Evolutionary conservation across 2,888 invertebrate genomes (phyloP).

Genomic region (Melinaea menophilus): DNA sequence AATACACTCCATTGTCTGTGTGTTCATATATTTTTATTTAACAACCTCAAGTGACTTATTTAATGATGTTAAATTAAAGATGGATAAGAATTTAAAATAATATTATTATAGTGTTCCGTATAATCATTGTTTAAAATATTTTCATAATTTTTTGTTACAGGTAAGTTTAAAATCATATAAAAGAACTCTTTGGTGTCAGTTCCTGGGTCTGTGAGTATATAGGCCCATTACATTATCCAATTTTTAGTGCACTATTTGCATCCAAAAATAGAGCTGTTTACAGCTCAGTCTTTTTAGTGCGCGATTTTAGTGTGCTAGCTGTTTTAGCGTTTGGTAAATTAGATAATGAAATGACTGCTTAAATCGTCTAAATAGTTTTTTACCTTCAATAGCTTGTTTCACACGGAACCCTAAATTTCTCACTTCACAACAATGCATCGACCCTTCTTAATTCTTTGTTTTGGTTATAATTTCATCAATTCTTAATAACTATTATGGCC

Average conservation of each 20-base stretch:
- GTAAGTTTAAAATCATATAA: conserved; percentile 8
- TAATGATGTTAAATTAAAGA: background rate
- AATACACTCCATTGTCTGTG: conserved; percentile 2
- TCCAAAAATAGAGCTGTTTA: no score
- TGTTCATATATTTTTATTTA: conserved; percentile 5
- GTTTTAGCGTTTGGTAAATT: no score
- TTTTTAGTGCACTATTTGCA: no score
- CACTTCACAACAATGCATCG: conserved; percentile 4
- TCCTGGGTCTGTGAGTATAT: no score
- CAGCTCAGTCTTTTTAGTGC: no score
- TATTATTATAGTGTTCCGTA: conserved; percentile 5
- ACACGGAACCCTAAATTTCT: conserved; percentile 10
- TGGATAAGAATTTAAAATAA: background rate
- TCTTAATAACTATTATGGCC: conserved; percentile 13
- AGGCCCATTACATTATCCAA: no score
- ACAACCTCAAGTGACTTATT: background rate
- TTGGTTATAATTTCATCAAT: conserved; percentile 20
- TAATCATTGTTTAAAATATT: background rate
- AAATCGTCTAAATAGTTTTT: no score
- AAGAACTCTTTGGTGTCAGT: no score
- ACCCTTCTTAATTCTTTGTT: conserved; percentile 1
- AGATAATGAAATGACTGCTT: no score
- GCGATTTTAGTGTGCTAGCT: no score
- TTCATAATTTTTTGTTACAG: conserved; percentile 11
- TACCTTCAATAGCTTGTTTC: background rate